Percentiles rank a stretch among this genome's conserved stretches.
These are phyloP conservation scores for Vireo altiloquus DNA, from an alignment of 2,113 vertebrate species.

Conservation along the genomic window DNA sequence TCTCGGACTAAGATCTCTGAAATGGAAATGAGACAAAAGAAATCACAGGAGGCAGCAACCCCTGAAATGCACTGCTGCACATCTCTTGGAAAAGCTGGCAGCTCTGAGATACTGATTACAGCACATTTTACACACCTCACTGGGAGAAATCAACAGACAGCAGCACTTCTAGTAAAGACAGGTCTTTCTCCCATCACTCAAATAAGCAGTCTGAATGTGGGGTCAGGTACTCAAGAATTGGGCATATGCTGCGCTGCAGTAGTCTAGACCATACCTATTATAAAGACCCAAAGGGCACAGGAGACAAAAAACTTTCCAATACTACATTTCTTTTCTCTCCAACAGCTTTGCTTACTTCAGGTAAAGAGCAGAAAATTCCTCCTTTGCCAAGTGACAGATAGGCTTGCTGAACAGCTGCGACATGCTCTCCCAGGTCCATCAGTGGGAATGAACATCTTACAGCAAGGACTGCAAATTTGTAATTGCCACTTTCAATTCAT, in stretches of 20 bases:
- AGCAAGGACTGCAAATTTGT: not conserved
- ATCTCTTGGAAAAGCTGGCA: not conserved
- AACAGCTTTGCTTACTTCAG: not conserved
- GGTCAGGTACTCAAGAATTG: not conserved
- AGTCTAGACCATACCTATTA: not conserved
- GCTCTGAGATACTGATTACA: not conserved
- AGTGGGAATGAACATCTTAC: not conserved
- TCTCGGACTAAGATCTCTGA: not conserved
- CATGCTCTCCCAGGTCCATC: not conserved
- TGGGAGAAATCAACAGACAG: not conserved
- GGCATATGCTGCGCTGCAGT: not conserved
- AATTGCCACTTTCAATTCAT: not conserved
- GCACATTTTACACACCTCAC: not conserved
- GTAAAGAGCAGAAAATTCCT: not conserved
- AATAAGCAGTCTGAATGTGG: not conserved
- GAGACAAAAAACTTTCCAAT: not conserved
- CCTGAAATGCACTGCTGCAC: not conserved
- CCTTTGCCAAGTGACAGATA: not conserved
- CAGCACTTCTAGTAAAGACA: not conserved
- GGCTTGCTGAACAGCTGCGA: not conserved
- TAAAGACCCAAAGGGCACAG: not conserved
- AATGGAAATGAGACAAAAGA: not conserved
- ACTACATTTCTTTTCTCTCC: not conserved
- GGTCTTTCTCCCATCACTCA: not conserved
- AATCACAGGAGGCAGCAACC: not conserved